phyloP scores from a whole-genome alignment of 2,797 vertebrate genomes.

The Vipera ursinii region DNA sequence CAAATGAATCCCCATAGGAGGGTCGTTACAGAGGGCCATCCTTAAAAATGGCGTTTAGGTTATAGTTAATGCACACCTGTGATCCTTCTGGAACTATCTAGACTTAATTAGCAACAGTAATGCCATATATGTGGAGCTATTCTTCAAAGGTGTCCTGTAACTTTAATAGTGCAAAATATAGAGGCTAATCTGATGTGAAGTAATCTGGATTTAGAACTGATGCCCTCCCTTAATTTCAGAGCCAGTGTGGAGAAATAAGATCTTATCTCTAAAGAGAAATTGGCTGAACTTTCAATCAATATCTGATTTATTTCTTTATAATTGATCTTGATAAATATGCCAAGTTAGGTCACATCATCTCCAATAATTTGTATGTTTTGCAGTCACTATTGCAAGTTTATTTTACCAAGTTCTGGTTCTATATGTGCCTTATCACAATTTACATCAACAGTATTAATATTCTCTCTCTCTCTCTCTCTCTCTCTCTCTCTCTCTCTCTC shows the following conservation, averaged over 20 bases:
- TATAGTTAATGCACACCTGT: neutral
- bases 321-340: neutral
- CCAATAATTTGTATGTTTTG: neutral
- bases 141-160: neutral
- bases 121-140: neutral
- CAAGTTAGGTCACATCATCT: conserved; percentile 38
- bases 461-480: no score
- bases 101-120: neutral
- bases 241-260: neutral
- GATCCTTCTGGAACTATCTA: neutral
- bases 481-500: no score
- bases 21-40: neutral
- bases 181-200: neutral
- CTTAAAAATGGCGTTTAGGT: neutral
- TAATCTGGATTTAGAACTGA: neutral
- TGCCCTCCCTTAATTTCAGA: neutral
- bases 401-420: conserved; percentile 30
- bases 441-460: neutral
- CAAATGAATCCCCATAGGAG: neutral
- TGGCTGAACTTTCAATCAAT: neutral
- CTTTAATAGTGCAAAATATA: neutral
- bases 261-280: neutral
- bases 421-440: neutral
- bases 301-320: neutral
- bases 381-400: conserved; percentile 53